A percentile compares a stretch with the other conserved stretches of the same genome.
phyloP scores from a whole-genome alignment of 2,797 vertebrate genomes.

The Benthosema pterotum region DNA sequence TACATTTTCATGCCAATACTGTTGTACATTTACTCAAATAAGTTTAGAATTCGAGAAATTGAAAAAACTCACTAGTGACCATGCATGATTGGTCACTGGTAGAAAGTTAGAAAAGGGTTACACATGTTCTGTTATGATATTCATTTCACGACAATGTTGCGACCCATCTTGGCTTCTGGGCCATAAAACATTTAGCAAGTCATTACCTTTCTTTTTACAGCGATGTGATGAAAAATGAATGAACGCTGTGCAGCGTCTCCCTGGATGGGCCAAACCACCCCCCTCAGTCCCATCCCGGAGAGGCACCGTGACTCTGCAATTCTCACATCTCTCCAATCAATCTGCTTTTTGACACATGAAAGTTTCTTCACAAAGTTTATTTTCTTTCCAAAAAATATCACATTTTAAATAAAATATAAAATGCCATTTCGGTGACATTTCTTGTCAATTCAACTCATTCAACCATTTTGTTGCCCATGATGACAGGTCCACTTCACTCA shows the following conservation, averaged over 20 bases:
- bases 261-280: conserved; percentile 29
- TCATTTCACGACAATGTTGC: conserved; percentile 23
- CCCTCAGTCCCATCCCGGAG: conserved; percentile 12
- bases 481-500: too few relatives aligned
- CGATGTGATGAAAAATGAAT: conserved; percentile 75
- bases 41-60: too few relatives aligned
- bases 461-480: too few relatives aligned
- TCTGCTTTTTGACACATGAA: background rate
- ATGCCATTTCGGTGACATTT: conserved; percentile 23
- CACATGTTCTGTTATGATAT: background rate
- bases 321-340: background rate
- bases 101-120: background rate
- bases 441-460: too few relatives aligned
- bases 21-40: too few relatives aligned
- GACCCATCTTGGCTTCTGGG: conserved; percentile 56
- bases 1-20: too few relatives aligned
- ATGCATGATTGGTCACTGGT: background rate
- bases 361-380: conserved; percentile 18
- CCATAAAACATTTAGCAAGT: conserved; percentile 76
- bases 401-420: conserved; percentile 4
- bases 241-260: conserved; percentile 33
- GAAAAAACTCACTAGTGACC: too few relatives aligned
- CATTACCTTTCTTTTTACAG: conserved; percentile 57
- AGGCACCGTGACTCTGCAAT: conserved; percentile 38
- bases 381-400: conserved; percentile 16